Evolutionary conservation across 2,797 vertebrate genomes (phyloP).

Genomic region (Holocentrus rufus): DNA sequence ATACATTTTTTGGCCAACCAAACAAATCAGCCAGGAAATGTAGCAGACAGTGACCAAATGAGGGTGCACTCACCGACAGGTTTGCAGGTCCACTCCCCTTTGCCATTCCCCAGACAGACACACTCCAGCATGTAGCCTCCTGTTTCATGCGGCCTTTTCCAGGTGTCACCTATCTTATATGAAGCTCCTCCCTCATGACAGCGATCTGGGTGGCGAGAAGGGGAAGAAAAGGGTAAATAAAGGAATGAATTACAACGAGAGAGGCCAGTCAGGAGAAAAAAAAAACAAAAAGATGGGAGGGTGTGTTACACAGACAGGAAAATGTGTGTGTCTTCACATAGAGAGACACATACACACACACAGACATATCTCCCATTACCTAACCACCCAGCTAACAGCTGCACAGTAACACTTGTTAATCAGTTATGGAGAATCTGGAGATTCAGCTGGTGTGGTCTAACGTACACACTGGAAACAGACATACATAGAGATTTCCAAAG

Average conservation of each 20-base stretch:
- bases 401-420: slow-evolving; percentile 49
- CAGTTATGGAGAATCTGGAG: slow-evolving; percentile 44
- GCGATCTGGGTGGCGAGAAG: slow-evolving; percentile 84
- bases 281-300: not conserved
- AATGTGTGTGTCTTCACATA: slow-evolving; percentile 1
- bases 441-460: slow-evolving; percentile 32
- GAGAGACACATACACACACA: slow-evolving; percentile 17
- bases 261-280: not conserved
- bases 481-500: slow-evolving; percentile 4
- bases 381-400: slow-evolving; percentile 52
- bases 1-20: too few species aligned
- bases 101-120: slow-evolving; percentile 95
- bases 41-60: slow-evolving; percentile 28
- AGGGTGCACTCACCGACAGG: slow-evolving; percentile 86
- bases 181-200: slow-evolving; percentile 96
- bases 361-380: slow-evolving; percentile 48
- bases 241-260: not conserved
- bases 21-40: not conserved
- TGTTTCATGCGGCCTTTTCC: slow-evolving; percentile 93
- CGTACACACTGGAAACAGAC: slow-evolving; percentile 43
- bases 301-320: not conserved
- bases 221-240: not conserved
- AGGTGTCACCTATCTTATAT: slow-evolving; percentile 96
- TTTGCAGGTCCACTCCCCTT: slow-evolving; percentile 99
- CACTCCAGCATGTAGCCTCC: slow-evolving; percentile 97